phyloP scores from a whole-genome alignment of 92 coral and sea anemone genomes.

The Chrysogorgia sp. region DNA sequence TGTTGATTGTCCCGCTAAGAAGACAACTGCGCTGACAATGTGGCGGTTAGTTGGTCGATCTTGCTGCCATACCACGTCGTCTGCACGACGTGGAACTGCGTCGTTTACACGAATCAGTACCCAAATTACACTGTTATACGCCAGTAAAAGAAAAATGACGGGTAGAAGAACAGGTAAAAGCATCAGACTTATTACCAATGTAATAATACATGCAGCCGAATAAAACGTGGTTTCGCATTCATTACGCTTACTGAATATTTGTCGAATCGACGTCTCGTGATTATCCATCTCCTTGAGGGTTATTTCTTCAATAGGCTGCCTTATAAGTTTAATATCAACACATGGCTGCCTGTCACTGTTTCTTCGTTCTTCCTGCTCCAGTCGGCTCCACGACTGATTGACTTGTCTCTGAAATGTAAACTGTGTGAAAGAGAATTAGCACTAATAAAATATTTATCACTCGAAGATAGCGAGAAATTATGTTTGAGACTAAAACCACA shows the following conservation, averaged over 20 bases:
- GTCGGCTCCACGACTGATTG: conserved; percentile 7
- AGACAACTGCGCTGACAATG: conserved; percentile 82
- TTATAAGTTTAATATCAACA: not conserved
- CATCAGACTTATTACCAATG: conserved; percentile 54
- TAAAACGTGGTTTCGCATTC: not conserved
- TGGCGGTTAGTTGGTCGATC: conserved; percentile 89
- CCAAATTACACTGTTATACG: conserved; percentile 54
- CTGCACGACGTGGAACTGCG: conserved; percentile 73
- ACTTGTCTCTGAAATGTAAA: not conserved
- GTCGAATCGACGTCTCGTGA: not conserved
- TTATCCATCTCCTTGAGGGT: not conserved
- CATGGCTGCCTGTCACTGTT: not conserved
- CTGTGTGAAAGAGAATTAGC: not conserved
- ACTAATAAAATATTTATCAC: conserved; percentile 36
- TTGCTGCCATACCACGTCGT: conserved; percentile 98
- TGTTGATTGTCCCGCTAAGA: conserved; percentile 80
- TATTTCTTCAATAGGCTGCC: no score
- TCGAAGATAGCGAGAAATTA: conserved; percentile 1
- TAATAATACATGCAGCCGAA: conserved; percentile 40
- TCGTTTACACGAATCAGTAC: conserved; percentile 60
- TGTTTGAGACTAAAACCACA: not conserved
- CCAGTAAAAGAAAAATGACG: conserved; percentile 55
- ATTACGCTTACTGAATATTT: not conserved
- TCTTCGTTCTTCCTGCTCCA: not conserved
- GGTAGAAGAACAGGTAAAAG: conserved; percentile 65